Percentiles rank a stretch among this genome's conserved stretches.
These are phyloP conservation scores for Enteromius anoplus DNA, from an alignment of 2,797 vertebrate species.

Conservation along the genomic window DNA sequence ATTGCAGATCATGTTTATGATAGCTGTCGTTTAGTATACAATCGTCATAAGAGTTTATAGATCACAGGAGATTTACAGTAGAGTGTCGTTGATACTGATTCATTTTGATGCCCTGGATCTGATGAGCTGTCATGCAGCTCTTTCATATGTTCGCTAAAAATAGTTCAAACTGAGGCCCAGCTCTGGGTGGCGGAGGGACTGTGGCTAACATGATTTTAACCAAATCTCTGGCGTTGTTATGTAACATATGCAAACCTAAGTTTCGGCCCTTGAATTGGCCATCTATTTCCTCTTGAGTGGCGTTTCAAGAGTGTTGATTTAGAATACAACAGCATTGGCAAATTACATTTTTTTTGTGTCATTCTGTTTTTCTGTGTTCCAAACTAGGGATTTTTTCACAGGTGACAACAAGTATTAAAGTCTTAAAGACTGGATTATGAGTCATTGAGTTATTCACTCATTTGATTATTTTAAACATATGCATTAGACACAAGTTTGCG, in stretches of 20 bases:
- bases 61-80: not conserved
- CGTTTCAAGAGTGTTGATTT: not conserved
- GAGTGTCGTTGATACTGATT: not conserved
- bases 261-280: not conserved
- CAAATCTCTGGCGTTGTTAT: not conserved
- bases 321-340: not conserved
- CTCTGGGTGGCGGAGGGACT: slow-evolving; percentile 6
- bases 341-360: not conserved
- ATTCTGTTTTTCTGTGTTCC: not conserved
- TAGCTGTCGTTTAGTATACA: not conserved
- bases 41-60: not conserved
- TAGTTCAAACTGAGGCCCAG: slow-evolving; percentile 23
- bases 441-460: not conserved
- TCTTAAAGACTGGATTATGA: not conserved
- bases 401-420: not conserved
- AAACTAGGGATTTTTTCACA: not conserved
- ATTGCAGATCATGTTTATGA: not conserved
- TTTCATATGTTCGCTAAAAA: slow-evolving; percentile 37
- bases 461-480: too few relatives aligned
- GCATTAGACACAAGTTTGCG: too few relatives aligned
- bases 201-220: slow-evolving; percentile 22
- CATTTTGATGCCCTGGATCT: slow-evolving; percentile 15
- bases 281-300: not conserved
- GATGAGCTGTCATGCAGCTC: slow-evolving; percentile 17
- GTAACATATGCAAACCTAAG: not conserved